phyloP scores from a whole-genome alignment of 1,140 invertebrate genomes.

The Thaumetopoea pityocampa region DNA sequence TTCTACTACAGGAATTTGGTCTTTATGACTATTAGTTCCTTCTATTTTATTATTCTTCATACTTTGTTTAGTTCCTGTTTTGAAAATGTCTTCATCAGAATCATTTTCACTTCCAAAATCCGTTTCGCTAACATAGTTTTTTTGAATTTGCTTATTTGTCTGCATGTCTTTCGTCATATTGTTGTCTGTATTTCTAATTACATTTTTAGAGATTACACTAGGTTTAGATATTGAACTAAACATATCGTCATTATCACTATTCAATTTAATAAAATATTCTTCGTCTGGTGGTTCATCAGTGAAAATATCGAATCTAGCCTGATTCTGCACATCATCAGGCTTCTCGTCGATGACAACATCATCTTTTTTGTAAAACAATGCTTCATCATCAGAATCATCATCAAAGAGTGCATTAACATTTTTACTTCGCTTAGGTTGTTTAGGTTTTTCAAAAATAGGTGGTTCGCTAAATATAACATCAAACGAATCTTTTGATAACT shows the following conservation, averaged over 20 bases:
- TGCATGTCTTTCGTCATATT: too few species aligned
- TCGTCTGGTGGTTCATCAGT: slow-evolving; percentile 62
- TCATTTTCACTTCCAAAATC: neutral
- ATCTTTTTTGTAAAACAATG: slow-evolving; percentile 58
- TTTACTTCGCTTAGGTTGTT: slow-evolving; percentile 59
- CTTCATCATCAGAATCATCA: slow-evolving; percentile 66
- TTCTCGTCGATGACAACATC: slow-evolving; percentile 43
- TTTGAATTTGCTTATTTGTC: too few species aligned
- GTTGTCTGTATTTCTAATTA: too few species aligned
- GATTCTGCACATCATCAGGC: slow-evolving; percentile 29
- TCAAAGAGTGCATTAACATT: slow-evolving; percentile 65
- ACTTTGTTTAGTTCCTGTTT: too few species aligned
- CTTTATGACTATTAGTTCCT: too few species aligned
- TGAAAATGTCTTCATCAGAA: slow-evolving; percentile 7
- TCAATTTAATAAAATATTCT: slow-evolving; percentile 31
- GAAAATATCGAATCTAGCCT: slow-evolving; percentile 53
- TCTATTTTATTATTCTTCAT: too few species aligned
- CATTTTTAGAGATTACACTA: neutral
- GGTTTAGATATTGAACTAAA: slow-evolving; percentile 10
- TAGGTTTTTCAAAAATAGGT: slow-evolving; percentile 54
- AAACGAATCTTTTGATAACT: slow-evolving; percentile 21
- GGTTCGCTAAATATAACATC: slow-evolving; percentile 52
- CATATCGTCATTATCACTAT: slow-evolving; percentile 11
- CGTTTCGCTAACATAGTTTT: neutral
- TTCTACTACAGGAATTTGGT: too few species aligned